Conservation (phyloP, 2,113 vertebrate genomes). For the Ptyas mucosa region DNA sequence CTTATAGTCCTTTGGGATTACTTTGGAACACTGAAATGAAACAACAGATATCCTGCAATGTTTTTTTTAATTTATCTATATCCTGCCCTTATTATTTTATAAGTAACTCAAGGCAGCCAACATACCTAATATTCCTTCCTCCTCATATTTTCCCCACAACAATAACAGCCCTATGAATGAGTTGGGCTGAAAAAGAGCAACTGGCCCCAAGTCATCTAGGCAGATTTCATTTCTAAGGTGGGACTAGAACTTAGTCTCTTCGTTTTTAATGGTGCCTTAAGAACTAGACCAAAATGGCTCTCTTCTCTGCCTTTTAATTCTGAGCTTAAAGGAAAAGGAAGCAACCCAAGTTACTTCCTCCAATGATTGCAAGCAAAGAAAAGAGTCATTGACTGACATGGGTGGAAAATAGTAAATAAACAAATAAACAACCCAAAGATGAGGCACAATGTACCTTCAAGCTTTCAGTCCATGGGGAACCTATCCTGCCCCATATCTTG, state of each 20-base stretch:
- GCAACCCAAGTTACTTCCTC: neutral
- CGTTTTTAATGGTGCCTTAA: neutral
- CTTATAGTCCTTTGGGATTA: neutral
- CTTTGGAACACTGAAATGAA: neutral
- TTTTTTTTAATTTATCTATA: neutral
- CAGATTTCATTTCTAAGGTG: neutral
- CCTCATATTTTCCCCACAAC: neutral
- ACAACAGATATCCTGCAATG: neutral
- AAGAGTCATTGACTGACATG: neutral
- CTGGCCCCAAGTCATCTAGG: neutral
- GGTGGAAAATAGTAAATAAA: neutral
- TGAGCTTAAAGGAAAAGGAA: neutral
- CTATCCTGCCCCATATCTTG: neutral
- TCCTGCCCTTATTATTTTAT: neutral
- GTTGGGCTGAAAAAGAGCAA: neutral
- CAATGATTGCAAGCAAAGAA: neutral
- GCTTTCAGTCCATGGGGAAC: neutral
- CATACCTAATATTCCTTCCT: neutral
- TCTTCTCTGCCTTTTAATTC: neutral
- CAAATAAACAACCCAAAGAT: accelerated
- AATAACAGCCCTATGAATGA: neutral
- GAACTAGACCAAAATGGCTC: neutral
- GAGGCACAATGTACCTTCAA: neutral
- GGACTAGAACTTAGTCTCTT: neutral
- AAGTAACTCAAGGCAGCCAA: neutral